phyloP scores from a whole-genome alignment of 2,797 vertebrate species.

The Enteromius thamalakanensis region DNA sequence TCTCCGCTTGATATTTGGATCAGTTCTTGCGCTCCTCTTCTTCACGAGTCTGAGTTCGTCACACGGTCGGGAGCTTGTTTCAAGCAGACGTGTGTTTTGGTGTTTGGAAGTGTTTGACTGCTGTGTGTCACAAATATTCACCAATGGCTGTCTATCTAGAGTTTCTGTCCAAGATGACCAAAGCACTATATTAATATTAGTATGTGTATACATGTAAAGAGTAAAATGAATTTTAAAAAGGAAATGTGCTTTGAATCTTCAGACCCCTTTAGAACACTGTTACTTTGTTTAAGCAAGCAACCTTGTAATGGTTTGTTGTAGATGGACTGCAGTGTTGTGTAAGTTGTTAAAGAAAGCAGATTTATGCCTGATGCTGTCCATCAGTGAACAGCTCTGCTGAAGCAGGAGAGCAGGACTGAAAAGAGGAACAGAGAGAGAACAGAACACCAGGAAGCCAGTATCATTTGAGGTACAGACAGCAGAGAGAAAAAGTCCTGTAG shows the following conservation, averaged over 20 bases:
- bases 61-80: background rate
- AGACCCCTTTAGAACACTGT: background rate
- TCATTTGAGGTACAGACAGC: conserved; percentile 10
- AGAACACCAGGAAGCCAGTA: background rate
- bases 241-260: too few relatives aligned
- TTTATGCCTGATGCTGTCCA: background rate
- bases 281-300: too few relatives aligned
- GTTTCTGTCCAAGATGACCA: background rate
- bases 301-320: background rate
- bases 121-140: conserved; percentile 14
- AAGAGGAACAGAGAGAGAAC: conserved; percentile 1
- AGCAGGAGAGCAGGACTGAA: background rate
- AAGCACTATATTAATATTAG: background rate
- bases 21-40: background rate
- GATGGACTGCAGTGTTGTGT: background rate
- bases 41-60: background rate
- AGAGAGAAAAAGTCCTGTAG: background rate
- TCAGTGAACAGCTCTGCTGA: background rate
- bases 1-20: background rate
- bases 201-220: too few relatives aligned
- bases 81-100: background rate
- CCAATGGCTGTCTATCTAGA: background rate
- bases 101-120: background rate
- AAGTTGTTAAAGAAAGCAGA: background rate
- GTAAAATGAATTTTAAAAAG: too few relatives aligned